Base-by-base conservation (phyloP, 23 tunicate species). In the Botrylloides violaceus region DNA sequence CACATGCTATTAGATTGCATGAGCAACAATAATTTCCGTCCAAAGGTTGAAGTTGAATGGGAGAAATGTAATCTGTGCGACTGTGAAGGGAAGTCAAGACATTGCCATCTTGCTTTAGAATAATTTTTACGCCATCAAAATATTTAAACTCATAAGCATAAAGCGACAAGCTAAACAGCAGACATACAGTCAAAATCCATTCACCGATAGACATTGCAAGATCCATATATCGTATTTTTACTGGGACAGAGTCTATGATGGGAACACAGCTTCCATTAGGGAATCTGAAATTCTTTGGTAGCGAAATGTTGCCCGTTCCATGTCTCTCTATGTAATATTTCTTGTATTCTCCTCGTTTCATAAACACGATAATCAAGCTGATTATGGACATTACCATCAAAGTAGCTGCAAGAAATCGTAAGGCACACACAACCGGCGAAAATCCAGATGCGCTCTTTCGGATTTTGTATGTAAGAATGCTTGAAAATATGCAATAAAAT, bases 71-170 rank as follows among this genome's bases (percentile, higher is more conserved):
- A 15, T 43, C 53, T 9, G 53, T 15, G 15, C 53, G 53, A 7
- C 15, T 43, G 53, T 43, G 12, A 9, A 43, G 15, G 53, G 53
- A 43, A 7, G 53, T 43, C 30, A 68, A 19, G n/a, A 4, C 58
- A 6, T 1, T 68, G 6, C 1, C 24, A 1, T 56, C 59, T 7
- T 1, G 36, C 2, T 68, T 68, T 43, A 68, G 37, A 36, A 37
- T 43, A 26, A 68, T 68, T 43, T 68, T 68, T 6, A 68, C 74
- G 1, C 37, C 37, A 24, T 68, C 47, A 35, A 68, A 68, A 68
- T 68, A 26, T 37, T 81, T 66, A 36, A 87, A 87, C 66, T 87
- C 95, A 64, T 87, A 87, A 0, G 86, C 81, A 65, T 60, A 87
- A n/a, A 87, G 60, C 29, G 82, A 66, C 22, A 87, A 71, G 59